Evolutionary conservation across 2,888 invertebrate species (phyloP), one percentile per base, ranked within the genome.

Genomic region (Hirtodrosophila confusa): DNA sequence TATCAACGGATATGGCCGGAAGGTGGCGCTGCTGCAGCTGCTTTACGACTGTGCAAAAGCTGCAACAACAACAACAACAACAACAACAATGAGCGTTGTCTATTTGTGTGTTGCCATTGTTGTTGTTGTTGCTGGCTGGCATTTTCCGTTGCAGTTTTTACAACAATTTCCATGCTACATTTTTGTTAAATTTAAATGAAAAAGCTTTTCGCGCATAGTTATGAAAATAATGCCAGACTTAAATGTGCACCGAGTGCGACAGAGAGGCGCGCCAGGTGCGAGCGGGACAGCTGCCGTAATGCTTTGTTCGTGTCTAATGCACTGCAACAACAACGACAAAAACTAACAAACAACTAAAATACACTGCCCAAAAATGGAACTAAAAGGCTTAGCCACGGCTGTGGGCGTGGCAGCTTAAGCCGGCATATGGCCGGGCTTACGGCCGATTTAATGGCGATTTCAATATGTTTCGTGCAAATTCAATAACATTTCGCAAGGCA

Each of bases 171-270:
- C 69, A 69, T 58, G 63, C 53, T 50, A 55, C 63, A 75, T 78
- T 83, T 69, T 66, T 63, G 53, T 76, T 73, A 64, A 86, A 71
- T 86, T 85, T 69, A 85, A 87, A 83, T 87, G 85, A 72, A 86
- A 85, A 85, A 80, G 72, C 83, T 87, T 86, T 86, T 83, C 75
- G 83, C 86, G 80, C 77, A 69, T 78, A 80, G 86, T 86, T 86
- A 80, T 86, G 75, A 69, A 78, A 82, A 82, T 86, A 86, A 86
- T 84, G 73, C 73, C 75, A 54, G 65, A 53, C 62, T 67, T 73
- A 69, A 67, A 55, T 48, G 65, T 51, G 67, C 58, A 54, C 47
- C 12, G 33, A 31, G 40, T 4, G 47, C n/a, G 33, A 11, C 10
- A 4, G 23, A 8, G 54, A 12, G 8, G 23, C 9, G 24, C 5